A percentile compares a stretch with the other conserved stretches of the same genome.
These are phyloP conservation scores for Drosophila tristis DNA, from an alignment of 1,140 invertebrate species.

Conservation along the genomic window DNA sequence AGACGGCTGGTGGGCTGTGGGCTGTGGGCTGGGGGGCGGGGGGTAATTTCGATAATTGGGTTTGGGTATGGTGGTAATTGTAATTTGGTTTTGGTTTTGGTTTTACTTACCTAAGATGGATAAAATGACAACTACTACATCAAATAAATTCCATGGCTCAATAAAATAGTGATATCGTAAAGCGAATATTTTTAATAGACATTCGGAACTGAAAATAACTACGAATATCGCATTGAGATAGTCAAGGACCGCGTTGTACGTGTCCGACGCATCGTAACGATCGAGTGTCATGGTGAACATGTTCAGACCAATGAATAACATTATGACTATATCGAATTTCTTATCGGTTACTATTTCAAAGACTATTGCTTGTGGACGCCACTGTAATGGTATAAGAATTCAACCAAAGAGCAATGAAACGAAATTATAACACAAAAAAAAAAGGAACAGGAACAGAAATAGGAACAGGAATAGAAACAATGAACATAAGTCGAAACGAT, in stretches of 20 bases:
- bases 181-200: slow-evolving; percentile 98
- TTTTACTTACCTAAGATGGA: slow-evolving; percentile 95
- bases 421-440: slow-evolving; percentile 16
- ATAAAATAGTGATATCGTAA: slow-evolving; percentile 99
- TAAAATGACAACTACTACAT: slow-evolving; percentile 99
- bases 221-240: slow-evolving; percentile 99
- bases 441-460: neutral
- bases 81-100: slow-evolving; percentile 51
- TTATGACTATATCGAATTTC: slow-evolving; percentile 99
- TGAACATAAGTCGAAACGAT: no score
- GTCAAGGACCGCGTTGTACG: slow-evolving; percentile 93
- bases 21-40: no score
- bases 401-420: slow-evolving; percentile 30
- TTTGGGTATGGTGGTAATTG: slow-evolving; percentile 13
- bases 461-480: no score
- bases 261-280: slow-evolving; percentile 94
- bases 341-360: slow-evolving; percentile 99
- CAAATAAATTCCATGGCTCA: slow-evolving; percentile 99
- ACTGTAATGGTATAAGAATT: slow-evolving; percentile 87
- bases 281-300: slow-evolving; percentile 99
- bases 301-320: slow-evolving; percentile 99
- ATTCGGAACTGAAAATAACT: slow-evolving; percentile 98
- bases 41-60: slow-evolving; percentile 25
- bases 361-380: slow-evolving; percentile 96
- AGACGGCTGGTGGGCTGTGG: no score